phyloP scores from a whole-genome alignment of 2,113 vertebrate species.

The Anolis sagrei region DNA sequence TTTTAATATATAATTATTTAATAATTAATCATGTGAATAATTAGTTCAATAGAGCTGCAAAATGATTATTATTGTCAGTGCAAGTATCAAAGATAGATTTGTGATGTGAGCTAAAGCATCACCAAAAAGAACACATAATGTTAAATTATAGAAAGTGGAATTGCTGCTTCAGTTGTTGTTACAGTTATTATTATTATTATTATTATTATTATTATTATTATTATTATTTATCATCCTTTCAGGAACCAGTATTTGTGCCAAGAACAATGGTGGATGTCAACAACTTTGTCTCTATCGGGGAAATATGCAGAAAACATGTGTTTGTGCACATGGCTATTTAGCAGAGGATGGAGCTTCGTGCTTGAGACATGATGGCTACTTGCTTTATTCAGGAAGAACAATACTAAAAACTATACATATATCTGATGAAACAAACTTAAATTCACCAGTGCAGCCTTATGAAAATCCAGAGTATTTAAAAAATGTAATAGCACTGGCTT shows the following conservation, averaged over 20 bases:
- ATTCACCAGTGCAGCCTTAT: conserved; percentile 92
- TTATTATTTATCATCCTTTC: not conserved
- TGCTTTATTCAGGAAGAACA: conserved; percentile 95
- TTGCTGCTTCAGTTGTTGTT: not conserved
- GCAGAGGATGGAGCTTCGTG: conserved; percentile 89
- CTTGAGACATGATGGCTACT: conserved; percentile 92
- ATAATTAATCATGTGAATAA: not conserved
- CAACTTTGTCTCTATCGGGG: conserved; percentile 96
- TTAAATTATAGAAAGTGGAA: conserved; percentile 1
- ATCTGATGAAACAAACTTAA: conserved; percentile 94
- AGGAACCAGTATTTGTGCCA: conserved; percentile 94
- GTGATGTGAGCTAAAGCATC: not conserved
- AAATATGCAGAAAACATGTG: conserved; percentile 83
- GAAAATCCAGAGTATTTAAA: conserved; percentile 94
- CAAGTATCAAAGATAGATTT: not conserved
- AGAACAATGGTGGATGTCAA: conserved; percentile 92
- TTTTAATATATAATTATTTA: not conserved
- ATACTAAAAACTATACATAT: conserved; percentile 97
- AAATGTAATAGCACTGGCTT: conserved; percentile 93
- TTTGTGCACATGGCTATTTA: conserved; percentile 95
- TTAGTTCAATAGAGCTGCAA: not conserved
- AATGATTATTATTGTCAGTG: not conserved
- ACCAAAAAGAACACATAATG: not conserved
- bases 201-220: not conserved
- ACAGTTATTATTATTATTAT: conserved; percentile 61